Conservation (phyloP, 2,888 invertebrate genomes). For the Quadroppia sp. region DNA sequence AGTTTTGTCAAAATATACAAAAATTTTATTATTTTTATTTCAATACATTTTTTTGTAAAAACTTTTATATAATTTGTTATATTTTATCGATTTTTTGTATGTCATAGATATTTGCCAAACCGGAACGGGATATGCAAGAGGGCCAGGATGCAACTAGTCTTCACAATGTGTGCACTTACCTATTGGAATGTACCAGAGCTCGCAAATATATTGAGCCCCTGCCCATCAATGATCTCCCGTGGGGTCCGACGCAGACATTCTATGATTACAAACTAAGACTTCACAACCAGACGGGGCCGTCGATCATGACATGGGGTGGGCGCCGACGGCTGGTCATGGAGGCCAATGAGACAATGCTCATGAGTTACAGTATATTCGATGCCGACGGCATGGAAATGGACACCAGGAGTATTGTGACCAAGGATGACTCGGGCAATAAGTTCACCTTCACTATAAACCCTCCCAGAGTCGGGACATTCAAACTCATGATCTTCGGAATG, state of each 20-base stretch:
- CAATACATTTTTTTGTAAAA: too few relatives aligned
- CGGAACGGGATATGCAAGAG: slow-evolving; percentile 49
- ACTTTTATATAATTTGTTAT: too few relatives aligned
- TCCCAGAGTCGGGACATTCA: slow-evolving; percentile 49
- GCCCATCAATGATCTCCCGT: slow-evolving; percentile 50
- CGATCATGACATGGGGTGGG: slow-evolving; percentile 50
- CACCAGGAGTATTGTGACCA: slow-evolving; percentile 45
- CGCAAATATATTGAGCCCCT: slow-evolving; percentile 48
- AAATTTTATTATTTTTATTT: too few relatives aligned
- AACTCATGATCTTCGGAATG: slow-evolving; percentile 49
- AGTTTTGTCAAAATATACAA: too few relatives aligned
- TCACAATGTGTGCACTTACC: slow-evolving; percentile 49
- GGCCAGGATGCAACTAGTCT: slow-evolving; percentile 46
- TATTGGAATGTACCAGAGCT: slow-evolving; percentile 49
- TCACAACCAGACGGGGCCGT: slow-evolving; percentile 49
- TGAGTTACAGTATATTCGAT: slow-evolving; percentile 48
- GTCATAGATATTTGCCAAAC: slow-evolving; percentile 50
- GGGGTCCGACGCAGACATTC: slow-evolving; percentile 51
- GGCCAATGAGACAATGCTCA: slow-evolving; percentile 46
- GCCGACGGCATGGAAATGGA: slow-evolving; percentile 48
- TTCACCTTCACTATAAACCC: slow-evolving; percentile 48
- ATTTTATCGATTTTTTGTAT: too few relatives aligned
- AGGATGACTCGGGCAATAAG: slow-evolving; percentile 47
- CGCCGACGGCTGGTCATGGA: slow-evolving; percentile 47
- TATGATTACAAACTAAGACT: slow-evolving; percentile 50